phyloP scores from a whole-genome alignment of 2,113 vertebrate species.

The Nipponia nippon region DNA sequence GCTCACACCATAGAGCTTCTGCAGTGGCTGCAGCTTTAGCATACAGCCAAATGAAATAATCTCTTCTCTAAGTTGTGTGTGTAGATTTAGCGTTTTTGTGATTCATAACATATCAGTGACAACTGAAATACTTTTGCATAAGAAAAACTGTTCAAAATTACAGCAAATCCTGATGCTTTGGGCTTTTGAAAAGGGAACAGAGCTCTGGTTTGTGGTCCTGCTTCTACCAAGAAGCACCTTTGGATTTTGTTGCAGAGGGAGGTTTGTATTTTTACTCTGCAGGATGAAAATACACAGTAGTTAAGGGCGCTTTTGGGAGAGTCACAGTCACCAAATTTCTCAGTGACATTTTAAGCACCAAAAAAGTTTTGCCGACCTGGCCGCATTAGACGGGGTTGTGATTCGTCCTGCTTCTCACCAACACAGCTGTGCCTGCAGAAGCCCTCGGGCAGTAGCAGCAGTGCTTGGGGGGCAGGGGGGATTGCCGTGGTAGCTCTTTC shows the following conservation, averaged over 20 bases:
- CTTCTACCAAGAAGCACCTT: background rate
- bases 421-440: background rate
- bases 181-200: background rate
- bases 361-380: background rate
- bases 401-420: background rate
- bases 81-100: background rate
- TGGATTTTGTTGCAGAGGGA: background rate
- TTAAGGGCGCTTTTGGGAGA: background rate
- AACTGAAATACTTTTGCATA: background rate
- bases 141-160: background rate
- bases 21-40: background rate
- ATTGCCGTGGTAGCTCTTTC: background rate
- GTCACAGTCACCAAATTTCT: background rate
- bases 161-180: background rate
- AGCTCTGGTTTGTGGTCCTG: background rate
- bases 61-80: background rate
- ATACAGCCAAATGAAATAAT: background rate
- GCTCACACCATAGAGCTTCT: background rate
- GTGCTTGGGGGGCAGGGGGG: background rate
- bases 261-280: background rate
- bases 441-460: background rate
- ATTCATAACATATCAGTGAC: background rate
- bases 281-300: background rate
- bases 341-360: background rate
- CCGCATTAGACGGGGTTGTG: background rate